Base-by-base conservation (phyloP, 1,140 invertebrate species). In the Chironomus tepperi region DNA sequence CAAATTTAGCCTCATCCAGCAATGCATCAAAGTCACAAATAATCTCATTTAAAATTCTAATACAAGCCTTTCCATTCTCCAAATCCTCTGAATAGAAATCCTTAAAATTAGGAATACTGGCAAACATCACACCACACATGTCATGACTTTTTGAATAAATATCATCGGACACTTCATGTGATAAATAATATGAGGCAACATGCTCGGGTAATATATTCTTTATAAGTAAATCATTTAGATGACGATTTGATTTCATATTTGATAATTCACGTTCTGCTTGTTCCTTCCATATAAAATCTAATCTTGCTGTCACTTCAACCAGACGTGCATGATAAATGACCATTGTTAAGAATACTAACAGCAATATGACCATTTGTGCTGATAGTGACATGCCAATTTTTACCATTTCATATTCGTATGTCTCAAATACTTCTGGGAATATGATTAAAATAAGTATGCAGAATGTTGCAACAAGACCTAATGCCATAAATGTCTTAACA, bases 61-160 rank as follows among this genome's bases (percentile, higher is more conserved):
- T 97, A 84, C 97, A 99, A 81, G 98, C 98, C 80, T 98, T 90
- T 65, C 97, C 98, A 81, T 96, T 95, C 83, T 96, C 96, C 70
- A 97, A 92, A 82, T 97, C 95, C 84, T 99, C 96, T 1, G 95
- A 97, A 86, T 98, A 99, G 83, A 99, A 99, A 81, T 98, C 95
- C 43, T 96, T 96, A 82, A 99, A 99, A 84, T 99, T 99, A 2
- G 97, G 95, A 76, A 99, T 98, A 64, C 95, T 97, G 8, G 96
- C 97, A 83, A 99, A 99, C 89, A 99, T 93, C 0, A 99, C 96
- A 1, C 95, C 96, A 42, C 98, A 96, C 81, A 94, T 91, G 76
- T 93, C 90, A 74, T 96, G 91, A 76, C 92, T 93, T 80, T 98
- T 93, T 12, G 96, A 96, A 82, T 98, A 99, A 21, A 99, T 84